A percentile compares a stretch with the other conserved stretches of the same genome.
phyloP scores from a whole-genome alignment of 2,113 vertebrate genomes.

The Gopherus evgoodei region DNA sequence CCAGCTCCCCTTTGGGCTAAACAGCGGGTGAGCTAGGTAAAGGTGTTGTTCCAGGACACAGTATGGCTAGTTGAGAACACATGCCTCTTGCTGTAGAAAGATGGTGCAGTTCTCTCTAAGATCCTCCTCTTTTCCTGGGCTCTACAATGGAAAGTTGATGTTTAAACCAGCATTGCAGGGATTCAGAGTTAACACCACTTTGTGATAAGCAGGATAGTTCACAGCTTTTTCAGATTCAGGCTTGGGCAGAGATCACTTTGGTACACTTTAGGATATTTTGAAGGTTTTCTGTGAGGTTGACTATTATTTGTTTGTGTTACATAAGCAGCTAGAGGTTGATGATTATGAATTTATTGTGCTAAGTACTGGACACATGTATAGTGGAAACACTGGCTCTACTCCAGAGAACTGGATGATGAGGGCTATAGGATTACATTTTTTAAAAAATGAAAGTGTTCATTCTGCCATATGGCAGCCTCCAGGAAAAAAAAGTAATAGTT shows the following conservation, averaged over 20 bases:
- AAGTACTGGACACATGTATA: neutral
- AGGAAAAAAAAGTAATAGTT: neutral
- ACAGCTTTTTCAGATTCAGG: neutral
- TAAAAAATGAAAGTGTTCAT: neutral
- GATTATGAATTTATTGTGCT: neutral
- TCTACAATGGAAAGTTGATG: neutral
- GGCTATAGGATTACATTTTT: neutral
- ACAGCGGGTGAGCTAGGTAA: neutral
- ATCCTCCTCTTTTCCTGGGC: neutral
- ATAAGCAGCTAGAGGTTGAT: neutral
- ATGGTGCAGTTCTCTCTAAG: neutral
- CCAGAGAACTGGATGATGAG: neutral
- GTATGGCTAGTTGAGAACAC: neutral
- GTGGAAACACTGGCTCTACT: neutral
- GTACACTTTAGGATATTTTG: neutral
- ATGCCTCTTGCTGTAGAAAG: neutral
- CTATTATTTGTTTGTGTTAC: neutral
- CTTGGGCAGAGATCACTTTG: neutral
- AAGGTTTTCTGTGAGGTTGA: neutral
- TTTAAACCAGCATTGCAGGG: neutral
- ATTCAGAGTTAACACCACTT: neutral
- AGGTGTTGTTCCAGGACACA: neutral
- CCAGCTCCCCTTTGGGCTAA: neutral
- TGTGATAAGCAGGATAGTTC: neutral
- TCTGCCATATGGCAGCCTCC: neutral